phyloP scores from a whole-genome alignment of 2,888 invertebrate species.

The Dioctria rufipes region DNA sequence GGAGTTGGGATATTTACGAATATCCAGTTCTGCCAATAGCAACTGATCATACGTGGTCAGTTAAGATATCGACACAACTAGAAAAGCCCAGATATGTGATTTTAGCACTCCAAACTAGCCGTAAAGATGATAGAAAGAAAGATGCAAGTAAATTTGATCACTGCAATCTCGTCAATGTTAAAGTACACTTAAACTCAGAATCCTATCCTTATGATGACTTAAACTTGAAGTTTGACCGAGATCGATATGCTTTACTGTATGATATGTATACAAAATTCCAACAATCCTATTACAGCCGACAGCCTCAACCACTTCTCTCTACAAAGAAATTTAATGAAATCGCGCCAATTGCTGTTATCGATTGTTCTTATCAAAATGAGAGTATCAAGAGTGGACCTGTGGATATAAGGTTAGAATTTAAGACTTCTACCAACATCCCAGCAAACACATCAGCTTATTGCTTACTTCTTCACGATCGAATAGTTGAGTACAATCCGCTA shows the following conservation, averaged over 20 bases:
- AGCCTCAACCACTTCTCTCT: conserved; percentile 55
- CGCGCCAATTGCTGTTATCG: conserved; percentile 63
- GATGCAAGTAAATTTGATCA: conserved; percentile 60
- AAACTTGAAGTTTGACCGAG: conserved; percentile 63
- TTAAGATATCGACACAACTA: conserved; percentile 63
- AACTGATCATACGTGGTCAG: conserved; percentile 64
- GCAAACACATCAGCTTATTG: not conserved
- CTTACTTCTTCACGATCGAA: not conserved
- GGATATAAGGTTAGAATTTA: conserved; percentile 63
- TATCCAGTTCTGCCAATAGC: conserved; percentile 61
- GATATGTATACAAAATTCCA: conserved; percentile 62
- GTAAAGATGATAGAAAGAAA: conserved; percentile 65
- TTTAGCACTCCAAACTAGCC: conserved; percentile 64
- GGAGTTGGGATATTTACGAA: conserved; percentile 50
- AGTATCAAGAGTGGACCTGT: conserved; percentile 61
- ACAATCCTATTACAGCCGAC: conserved; percentile 59
- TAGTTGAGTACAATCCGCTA: not conserved
- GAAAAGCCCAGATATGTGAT: conserved; percentile 63
- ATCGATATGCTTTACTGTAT: conserved; percentile 62
- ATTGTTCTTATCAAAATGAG: conserved; percentile 63
- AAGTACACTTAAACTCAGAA: conserved; percentile 66
- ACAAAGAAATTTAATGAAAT: conserved; percentile 60
- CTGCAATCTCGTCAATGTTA: conserved; percentile 66
- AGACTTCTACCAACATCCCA: conserved; percentile 56
- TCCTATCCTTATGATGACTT: conserved; percentile 66